Conservation (phyloP, 2,797 vertebrate species). For the Distichodus sexfasciatus region DNA sequence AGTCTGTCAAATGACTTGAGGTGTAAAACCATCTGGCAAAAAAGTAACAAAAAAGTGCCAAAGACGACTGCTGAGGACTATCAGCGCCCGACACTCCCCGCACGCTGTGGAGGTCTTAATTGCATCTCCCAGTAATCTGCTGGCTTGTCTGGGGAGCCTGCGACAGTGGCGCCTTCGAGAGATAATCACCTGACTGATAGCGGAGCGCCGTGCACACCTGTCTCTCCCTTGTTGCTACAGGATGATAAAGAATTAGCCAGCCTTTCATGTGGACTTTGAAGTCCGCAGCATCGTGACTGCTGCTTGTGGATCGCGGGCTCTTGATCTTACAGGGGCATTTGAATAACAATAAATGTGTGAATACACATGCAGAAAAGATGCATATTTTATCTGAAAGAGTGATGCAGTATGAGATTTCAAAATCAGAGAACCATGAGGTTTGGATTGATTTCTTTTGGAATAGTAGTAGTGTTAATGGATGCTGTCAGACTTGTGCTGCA, state of each 20-base stretch:
- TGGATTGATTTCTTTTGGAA: too few relatives aligned
- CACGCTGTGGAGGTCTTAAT: conserved; percentile 69
- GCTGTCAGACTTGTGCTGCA: too few relatives aligned
- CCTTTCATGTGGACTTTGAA: conserved; percentile 47
- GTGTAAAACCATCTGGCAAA: not conserved
- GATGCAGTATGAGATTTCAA: not conserved
- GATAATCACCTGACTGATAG: conserved; percentile 64
- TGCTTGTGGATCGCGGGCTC: conserved; percentile 5
- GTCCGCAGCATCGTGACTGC: conserved; percentile 32
- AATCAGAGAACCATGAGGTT: too few relatives aligned
- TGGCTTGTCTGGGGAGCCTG: conserved; percentile 56
- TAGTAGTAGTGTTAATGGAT: too few relatives aligned
- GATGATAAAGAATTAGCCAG: conserved; percentile 52
- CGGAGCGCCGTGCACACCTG: conserved; percentile 59
- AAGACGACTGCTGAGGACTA: conserved; percentile 53
- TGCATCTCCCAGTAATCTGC: conserved; percentile 68
- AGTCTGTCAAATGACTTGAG: not conserved
- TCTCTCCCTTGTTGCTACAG: conserved; percentile 46
- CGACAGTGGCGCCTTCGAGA: conserved; percentile 57
- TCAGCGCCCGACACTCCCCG: conserved; percentile 56
- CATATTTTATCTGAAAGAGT: not conserved
- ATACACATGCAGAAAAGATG: conserved; percentile 3
- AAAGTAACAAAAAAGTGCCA: conserved; percentile 43
- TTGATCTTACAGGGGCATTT: conserved; percentile 36
- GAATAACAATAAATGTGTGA: conserved; percentile 19